These are phyloP conservation scores for Catostylus mosaicus DNA, from an alignment of 30 jellyfish, hydroid and myxozoan species.

Conservation along the genomic window DNA sequence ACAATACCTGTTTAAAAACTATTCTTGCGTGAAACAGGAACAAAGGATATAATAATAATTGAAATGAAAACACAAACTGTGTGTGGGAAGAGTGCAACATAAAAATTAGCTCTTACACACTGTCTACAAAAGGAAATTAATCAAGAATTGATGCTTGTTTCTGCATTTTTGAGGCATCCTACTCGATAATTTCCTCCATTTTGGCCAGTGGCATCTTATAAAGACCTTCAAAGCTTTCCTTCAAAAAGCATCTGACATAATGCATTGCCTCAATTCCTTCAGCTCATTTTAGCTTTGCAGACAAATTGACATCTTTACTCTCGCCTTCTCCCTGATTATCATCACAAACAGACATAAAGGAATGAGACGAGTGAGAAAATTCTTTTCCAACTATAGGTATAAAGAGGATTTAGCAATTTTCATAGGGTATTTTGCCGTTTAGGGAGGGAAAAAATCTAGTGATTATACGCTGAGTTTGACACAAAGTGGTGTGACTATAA, in stretches of 20 bases:
- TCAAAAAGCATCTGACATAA: slow-evolving; percentile 3
- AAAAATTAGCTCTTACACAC: background rate
- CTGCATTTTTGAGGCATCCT: slow-evolving; percentile 11
- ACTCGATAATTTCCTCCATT: slow-evolving; percentile 17
- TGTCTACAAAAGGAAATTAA: slow-evolving; percentile 15
- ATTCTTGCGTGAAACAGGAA: slow-evolving; percentile 12
- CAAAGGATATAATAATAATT: background rate
- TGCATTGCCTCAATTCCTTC: slow-evolving; percentile 45
- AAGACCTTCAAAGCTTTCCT: slow-evolving; percentile 13
- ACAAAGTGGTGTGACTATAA: background rate
- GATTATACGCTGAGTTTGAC: too few species aligned
- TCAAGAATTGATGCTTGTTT: slow-evolving; percentile 8
- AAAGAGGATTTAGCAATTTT: background rate
- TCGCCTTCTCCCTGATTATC: background rate
- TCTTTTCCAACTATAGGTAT: background rate
- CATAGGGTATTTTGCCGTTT: background rate
- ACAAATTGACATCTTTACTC: background rate
- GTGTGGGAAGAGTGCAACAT: slow-evolving; percentile 7
- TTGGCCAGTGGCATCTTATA: slow-evolving; percentile 15
- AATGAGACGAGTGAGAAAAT: background rate
- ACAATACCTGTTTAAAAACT: background rate
- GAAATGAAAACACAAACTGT: background rate
- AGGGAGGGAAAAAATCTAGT: background rate
- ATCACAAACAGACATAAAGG: background rate
- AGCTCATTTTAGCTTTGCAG: background rate